A percentile compares a stretch with the other conserved stretches of the same genome.
Conservation (phyloP, 2,888 invertebrate genomes). For the Hypomecis atomaria region DNA sequence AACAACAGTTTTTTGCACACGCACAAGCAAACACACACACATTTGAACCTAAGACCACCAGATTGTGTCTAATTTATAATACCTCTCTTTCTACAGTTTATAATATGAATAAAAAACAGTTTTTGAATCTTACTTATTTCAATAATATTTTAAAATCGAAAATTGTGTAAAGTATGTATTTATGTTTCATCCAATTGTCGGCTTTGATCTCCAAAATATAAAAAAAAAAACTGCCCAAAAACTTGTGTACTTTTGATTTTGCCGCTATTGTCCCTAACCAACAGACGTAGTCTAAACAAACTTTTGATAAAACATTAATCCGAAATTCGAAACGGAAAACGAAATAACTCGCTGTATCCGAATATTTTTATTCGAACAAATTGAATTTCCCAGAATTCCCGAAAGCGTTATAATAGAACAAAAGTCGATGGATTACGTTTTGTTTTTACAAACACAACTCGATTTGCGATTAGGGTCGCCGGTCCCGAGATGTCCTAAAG, state of each 20-base stretch:
- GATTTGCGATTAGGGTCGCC: conserved; percentile 45
- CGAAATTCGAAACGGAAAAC: conserved; percentile 25
- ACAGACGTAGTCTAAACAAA: conserved; percentile 11
- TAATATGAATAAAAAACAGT: too few species aligned
- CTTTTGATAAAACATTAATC: conserved; percentile 33
- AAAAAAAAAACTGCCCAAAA: background rate
- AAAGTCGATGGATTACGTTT: conserved; percentile 33
- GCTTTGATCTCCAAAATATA: too few species aligned
- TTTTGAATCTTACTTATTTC: too few species aligned
- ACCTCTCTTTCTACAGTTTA: too few species aligned
- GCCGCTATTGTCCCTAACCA: background rate
- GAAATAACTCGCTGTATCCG: conserved; percentile 23
- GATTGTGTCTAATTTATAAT: too few species aligned
- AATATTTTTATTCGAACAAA: conserved; percentile 40
- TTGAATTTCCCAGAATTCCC: conserved; percentile 37
- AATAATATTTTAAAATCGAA: too few species aligned
- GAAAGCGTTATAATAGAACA: conserved; percentile 31
- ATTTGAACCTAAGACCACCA: too few species aligned
- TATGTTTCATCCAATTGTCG: too few species aligned
- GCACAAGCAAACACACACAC: too few species aligned
- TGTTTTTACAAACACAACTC: conserved; percentile 43
- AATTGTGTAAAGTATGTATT: too few species aligned
- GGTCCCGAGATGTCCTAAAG: conserved; percentile 39
- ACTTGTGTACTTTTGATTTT: conserved; percentile 2
- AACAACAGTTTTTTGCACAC: too few species aligned